A percentile compares a stretch with the other conserved stretches of the same genome.
Evolutionary conservation across 2,888 invertebrate species (phyloP).

Genomic region (Ptilodon capucinus): DNA sequence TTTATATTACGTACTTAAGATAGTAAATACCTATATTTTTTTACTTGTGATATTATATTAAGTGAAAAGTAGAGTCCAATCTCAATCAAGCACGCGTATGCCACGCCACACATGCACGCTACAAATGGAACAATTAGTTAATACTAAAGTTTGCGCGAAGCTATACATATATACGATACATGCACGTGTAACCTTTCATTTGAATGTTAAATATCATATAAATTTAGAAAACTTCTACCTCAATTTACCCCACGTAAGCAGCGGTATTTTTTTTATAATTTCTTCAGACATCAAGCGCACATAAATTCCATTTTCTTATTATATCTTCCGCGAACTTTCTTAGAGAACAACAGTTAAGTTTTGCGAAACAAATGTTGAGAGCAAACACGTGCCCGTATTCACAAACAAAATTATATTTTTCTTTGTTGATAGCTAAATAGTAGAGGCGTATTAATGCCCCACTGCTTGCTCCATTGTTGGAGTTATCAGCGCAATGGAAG

Average conservation of each 20-base stretch:
- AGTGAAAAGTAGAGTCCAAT: no score
- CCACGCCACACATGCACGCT: no score
- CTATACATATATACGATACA: no score
- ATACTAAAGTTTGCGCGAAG: no score
- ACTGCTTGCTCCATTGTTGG: constrained; percentile 23
- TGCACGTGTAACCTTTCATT: no score
- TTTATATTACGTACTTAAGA: no score
- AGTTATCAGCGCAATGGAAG: constrained; percentile 26
- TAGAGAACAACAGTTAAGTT: constrained; percentile 14
- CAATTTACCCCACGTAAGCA: background rate
- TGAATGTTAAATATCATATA: background rate
- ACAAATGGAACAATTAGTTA: no score
- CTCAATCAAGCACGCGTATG: no score
- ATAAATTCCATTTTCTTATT: constrained; percentile 7
- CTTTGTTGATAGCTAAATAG: constrained; percentile 30
- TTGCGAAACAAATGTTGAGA: constrained; percentile 11
- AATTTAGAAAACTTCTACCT: background rate
- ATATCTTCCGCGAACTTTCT: constrained; percentile 9
- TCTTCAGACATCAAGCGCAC: background rate
- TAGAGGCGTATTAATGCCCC: constrained; percentile 21
- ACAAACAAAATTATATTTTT: constrained; percentile 23
- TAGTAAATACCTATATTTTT: no score
- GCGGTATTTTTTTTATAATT: background rate
- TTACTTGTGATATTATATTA: no score
- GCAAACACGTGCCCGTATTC: constrained; percentile 20